Conservation (phyloP, 2,888 invertebrate genomes). For the Archips crataeganus region DNA sequence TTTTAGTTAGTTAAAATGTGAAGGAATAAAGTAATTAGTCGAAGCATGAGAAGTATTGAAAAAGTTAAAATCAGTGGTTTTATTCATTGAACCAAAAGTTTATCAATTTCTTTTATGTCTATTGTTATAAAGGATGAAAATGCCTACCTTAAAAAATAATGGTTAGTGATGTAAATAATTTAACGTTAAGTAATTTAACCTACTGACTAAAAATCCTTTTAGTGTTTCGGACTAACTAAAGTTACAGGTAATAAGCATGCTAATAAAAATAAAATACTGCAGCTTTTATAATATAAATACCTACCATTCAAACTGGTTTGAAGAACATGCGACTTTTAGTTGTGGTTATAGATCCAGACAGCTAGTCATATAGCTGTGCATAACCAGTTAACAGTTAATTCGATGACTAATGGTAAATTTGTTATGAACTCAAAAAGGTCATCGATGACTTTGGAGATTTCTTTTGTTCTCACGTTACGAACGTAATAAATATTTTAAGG, state of each 20-base stretch:
- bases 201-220: background rate
- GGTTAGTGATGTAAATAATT: no score
- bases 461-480: background rate
- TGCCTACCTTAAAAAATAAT: no score
- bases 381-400: conserved; percentile 6
- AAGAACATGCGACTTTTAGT: background rate
- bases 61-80: no score
- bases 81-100: no score
- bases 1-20: no score
- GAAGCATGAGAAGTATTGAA: no score
- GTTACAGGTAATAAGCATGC: background rate
- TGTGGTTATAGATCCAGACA: background rate
- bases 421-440: background rate
- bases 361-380: background rate
- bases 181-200: no score
- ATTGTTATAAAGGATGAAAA: no score
- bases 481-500: background rate
- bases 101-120: no score
- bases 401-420: background rate
- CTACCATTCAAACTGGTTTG: background rate
- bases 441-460: conserved; percentile 35
- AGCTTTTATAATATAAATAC: background rate
- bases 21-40: no score
- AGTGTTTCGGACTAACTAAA: background rate
- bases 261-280: background rate